Percentiles rank a stretch among this genome's conserved stretches.
Conservation (phyloP, 2,113 vertebrate species). For the Falcunculus frontatus region DNA sequence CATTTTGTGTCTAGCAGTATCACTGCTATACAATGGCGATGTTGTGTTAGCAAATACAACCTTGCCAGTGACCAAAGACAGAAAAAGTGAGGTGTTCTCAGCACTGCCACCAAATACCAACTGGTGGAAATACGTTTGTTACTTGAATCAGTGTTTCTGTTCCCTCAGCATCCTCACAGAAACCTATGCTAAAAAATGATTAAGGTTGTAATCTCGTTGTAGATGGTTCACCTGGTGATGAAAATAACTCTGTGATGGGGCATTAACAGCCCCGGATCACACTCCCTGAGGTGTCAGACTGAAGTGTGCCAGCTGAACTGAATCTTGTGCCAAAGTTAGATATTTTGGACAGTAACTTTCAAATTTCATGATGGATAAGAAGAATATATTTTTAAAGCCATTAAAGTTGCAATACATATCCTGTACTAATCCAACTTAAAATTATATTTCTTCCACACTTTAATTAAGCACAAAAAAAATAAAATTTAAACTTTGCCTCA, state of each 20-base stretch:
- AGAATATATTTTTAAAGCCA: background rate
- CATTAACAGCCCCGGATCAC: background rate
- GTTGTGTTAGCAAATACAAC: background rate
- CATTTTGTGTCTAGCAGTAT: background rate
- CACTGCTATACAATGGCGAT: background rate
- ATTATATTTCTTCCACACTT: background rate
- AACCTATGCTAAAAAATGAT: background rate
- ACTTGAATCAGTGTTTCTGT: background rate
- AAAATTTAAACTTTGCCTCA: background rate
- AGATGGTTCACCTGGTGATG: background rate
- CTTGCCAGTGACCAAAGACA: background rate
- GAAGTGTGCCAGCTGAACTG: background rate
- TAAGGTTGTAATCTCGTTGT: background rate
- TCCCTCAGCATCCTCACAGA: background rate
- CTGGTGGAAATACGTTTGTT: background rate
- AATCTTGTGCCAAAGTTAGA: background rate
- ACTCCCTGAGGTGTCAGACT: background rate
- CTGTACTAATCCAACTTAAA: background rate
- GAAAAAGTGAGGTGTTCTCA: background rate
- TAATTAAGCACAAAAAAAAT: background rate
- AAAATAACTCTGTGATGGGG: background rate
- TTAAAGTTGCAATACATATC: background rate
- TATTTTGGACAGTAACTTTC: background rate
- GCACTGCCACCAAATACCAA: background rate
- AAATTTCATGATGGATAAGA: background rate